phyloP scores from a whole-genome alignment of 2,888 invertebrate species.

The Tachina grossa region DNA sequence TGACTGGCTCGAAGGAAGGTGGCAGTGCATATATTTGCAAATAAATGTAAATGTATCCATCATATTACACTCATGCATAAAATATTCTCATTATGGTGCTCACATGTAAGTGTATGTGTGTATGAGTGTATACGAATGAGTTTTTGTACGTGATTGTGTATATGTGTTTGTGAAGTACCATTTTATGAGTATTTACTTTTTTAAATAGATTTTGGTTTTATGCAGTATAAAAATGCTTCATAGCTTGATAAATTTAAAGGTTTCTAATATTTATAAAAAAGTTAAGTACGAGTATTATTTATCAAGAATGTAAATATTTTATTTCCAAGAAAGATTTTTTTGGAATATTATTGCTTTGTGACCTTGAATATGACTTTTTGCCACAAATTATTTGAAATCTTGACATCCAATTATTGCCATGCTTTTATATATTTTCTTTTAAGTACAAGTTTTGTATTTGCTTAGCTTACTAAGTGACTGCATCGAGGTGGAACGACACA shows the following conservation, averaged over 20 bases:
- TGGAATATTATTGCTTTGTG: too few species aligned
- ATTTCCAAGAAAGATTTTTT: too few species aligned
- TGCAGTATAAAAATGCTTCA: background rate
- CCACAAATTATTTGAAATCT: too few species aligned
- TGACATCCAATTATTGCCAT: too few species aligned
- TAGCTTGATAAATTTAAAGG: background rate
- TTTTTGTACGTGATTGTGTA: background rate
- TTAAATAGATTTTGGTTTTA: constrained; percentile 5
- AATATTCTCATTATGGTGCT: constrained; percentile 11
- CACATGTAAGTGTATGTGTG: background rate
- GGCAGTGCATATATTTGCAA: constrained; percentile 38
- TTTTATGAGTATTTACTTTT: constrained; percentile 23
- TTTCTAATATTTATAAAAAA: background rate
- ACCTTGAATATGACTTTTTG: too few species aligned
- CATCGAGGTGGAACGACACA: too few species aligned
- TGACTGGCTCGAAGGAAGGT: constrained; percentile 20
- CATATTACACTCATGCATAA: constrained; percentile 6
- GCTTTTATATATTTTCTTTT: too few species aligned
- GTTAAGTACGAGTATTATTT: too few species aligned
- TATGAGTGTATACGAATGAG: background rate
- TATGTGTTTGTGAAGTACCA: background rate
- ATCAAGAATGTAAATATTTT: too few species aligned
- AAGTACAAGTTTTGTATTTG: too few species aligned
- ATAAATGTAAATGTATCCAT: constrained; percentile 32
- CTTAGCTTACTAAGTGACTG: too few species aligned